Base-by-base conservation (phyloP, 2,888 invertebrate species). In the Bursaphelenchus okinawaensis region DNA sequence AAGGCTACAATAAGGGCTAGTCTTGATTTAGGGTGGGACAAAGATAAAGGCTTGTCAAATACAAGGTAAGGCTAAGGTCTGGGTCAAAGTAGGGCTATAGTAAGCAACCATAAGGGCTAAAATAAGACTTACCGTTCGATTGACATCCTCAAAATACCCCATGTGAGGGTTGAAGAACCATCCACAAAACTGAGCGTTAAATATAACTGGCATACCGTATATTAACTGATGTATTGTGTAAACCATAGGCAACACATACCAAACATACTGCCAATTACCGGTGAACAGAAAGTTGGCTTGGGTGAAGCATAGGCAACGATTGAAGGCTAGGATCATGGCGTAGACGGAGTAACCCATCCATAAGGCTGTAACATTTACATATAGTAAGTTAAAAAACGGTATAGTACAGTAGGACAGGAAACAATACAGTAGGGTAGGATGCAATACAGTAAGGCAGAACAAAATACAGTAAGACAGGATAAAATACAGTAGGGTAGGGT, bases 131-230 rank as follows among this genome's bases (percentile, higher is more conserved):
- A 59, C 60, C 2, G 16, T 19, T 4, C 50, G 20, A 9, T 50
- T 16, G 12, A 22, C 12, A 27, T 59, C 60, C 8, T 51, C 51
- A 4, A 55, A 59, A 51, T 59, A 59, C 4, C 60, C 60, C 40
- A 59, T 23, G 6, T 59, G 60, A 31, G 60, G 60, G 19, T 59
- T 59, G 51, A 59, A 59, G 22, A 59, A 23, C 24, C 27, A 59
- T 22, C 50, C 60, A 29, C 60, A 31, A 52, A 51, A 22, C 26
- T 40, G 24, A 8, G 51, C 20, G 52, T 59, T 59, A 16, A 23
- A 59, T 19, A 59, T 59, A 19, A 50, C 50, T 8, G 60, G 50
- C 24, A 20, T 1, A 9, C 22, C 60, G 23, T 40, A 59, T 8
- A 27, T 26, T 4, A 16, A 29, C 19, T 40, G 22, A n/a, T 19